Evolutionary conservation across 2,113 vertebrate species (phyloP).

Genomic region (Amblyopsis rosae): DNA sequence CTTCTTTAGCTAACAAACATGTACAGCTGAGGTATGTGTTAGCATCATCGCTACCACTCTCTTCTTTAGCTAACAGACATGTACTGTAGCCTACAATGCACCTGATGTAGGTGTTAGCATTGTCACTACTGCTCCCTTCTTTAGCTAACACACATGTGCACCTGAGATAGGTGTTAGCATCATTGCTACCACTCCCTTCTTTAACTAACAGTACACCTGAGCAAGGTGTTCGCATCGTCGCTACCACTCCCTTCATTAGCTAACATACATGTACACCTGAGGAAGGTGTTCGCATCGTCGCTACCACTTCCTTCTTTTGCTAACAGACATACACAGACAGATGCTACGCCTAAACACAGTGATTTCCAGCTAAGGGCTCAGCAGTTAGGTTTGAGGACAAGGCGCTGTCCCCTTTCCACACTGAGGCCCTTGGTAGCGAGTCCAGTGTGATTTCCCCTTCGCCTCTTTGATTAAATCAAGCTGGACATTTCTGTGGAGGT

Average conservation of each 20-base stretch:
- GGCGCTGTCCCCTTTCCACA: constrained; percentile 45
- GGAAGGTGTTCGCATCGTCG: no score
- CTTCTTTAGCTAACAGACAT: neutral
- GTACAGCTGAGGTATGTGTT: no score
- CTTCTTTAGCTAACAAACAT: neutral
- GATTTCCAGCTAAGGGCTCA: no score
- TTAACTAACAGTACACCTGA: no score
- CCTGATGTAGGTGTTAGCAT: no score
- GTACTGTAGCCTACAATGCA: no score
- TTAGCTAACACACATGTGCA: no score
- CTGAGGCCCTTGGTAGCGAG: constrained; percentile 47
- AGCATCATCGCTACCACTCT: no score
- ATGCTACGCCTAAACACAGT: no score
- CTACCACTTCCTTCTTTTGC: constrained; percentile 19
- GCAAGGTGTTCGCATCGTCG: no score
- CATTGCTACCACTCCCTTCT: constrained; percentile 2
- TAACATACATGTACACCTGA: neutral
- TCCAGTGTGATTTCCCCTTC: constrained; percentile 53
- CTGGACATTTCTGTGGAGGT: constrained; percentile 65
- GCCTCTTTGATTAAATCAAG: constrained; percentile 69
- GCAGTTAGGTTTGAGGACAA: no score
- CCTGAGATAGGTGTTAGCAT: neutral
- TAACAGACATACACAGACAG: no score
- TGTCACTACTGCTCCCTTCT: neutral
- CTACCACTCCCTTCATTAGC: neutral